A percentile compares a stretch with the other conserved stretches of the same genome.
phyloP scores from a whole-genome alignment of 2,113 vertebrate genomes.

The Cyprinodon variegatus region DNA sequence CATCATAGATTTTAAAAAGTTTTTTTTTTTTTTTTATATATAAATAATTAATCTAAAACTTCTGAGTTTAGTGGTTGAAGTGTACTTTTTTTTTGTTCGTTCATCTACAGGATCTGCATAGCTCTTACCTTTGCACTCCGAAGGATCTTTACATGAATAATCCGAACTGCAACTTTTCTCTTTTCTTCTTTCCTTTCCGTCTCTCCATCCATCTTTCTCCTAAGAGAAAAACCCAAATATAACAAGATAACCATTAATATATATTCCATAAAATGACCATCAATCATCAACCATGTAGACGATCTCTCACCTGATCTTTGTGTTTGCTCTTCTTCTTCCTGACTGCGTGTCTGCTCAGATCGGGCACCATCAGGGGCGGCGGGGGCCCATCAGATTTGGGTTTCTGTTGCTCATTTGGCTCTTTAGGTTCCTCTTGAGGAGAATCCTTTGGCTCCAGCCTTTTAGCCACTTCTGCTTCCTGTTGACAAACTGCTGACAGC shows the following conservation, averaged over 20 bases:
- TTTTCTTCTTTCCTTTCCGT: constrained; percentile 35
- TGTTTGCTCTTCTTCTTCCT: constrained; percentile 83
- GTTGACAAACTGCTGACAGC: constrained; percentile 80
- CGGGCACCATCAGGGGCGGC: constrained; percentile 27
- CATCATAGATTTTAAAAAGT: too few relatives aligned
- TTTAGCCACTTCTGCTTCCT: constrained; percentile 60
- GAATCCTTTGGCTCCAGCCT: constrained; percentile 56
- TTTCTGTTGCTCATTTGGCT: not conserved
- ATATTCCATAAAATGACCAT: not conserved
- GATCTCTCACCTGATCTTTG: constrained; percentile 81
- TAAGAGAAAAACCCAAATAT: constrained; percentile 20
- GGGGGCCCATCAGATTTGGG: constrained; percentile 4
- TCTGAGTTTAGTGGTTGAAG: too few relatives aligned
- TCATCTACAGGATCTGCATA: not conserved
- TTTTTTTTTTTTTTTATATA: too few relatives aligned
- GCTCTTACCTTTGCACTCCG: constrained; percentile 73
- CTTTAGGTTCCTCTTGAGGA: constrained; percentile 6
- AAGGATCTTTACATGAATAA: constrained; percentile 34
- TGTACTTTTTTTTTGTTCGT: too few relatives aligned
- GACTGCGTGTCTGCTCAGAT: constrained; percentile 59
- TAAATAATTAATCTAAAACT: too few relatives aligned
- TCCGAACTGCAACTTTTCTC: constrained; percentile 57
- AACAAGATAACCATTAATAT: not conserved
- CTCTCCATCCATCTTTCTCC: constrained; percentile 68
- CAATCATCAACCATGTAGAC: not conserved